A percentile compares a stretch with the other conserved stretches of the same genome.
Conservation (phyloP, 2,113 vertebrate genomes). For the Tursiops truncatus region DNA sequence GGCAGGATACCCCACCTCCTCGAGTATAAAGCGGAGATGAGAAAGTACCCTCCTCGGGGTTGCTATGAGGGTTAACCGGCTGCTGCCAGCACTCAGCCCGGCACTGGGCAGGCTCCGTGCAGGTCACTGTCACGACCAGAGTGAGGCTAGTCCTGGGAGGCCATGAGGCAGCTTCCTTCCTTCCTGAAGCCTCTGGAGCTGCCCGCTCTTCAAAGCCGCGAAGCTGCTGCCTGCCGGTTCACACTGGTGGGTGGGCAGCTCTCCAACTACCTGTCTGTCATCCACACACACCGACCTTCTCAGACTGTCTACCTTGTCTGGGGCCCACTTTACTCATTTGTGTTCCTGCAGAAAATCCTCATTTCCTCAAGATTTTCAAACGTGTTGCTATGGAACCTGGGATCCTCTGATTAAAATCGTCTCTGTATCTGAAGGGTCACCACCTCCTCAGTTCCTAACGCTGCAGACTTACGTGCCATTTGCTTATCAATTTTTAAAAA, state of each 20-base stretch:
- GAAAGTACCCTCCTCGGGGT: fast-evolving
- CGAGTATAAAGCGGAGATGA: fast-evolving
- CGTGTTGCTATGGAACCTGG: fast-evolving
- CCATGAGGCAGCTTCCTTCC: neutral
- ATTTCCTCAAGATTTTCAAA: neutral
- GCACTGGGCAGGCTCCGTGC: neutral
- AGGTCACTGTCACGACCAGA: fast-evolving
- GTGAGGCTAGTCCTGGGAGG: neutral
- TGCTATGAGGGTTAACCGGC: fast-evolving
- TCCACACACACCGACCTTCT: neutral
- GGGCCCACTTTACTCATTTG: neutral
- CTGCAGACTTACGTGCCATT: neutral
- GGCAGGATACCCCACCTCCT: neutral
- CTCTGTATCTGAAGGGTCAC: too few species aligned
- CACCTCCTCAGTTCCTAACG: fast-evolving
- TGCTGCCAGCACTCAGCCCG: neutral
- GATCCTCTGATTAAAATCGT: neutral
- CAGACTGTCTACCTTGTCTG: neutral
- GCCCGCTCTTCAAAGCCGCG: too few species aligned
- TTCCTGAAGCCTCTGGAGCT: neutral
- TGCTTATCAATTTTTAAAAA: neutral
- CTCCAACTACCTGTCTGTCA: neutral
- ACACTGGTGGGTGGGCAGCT: fast-evolving
- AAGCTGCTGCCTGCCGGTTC: too few species aligned
- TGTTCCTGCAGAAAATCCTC: neutral